Evolutionary conservation across 2,888 invertebrate species (phyloP).

Genomic region (Xestia ashworthii): DNA sequence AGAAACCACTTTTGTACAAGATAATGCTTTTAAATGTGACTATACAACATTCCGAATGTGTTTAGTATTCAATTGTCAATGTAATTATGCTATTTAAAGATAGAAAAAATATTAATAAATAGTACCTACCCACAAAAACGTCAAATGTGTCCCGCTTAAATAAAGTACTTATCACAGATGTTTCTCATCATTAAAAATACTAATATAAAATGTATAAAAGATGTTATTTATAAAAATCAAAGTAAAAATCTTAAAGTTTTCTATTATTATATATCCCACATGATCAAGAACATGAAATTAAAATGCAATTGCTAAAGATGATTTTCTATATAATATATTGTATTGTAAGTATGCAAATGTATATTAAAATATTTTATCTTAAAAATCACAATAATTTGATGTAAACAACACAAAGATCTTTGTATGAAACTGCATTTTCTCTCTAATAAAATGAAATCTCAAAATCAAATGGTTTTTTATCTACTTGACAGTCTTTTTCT

Average conservation of each 20-base stretch:
- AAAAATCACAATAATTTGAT: conserved; percentile 59
- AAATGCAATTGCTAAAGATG: conserved; percentile 39
- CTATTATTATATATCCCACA: conserved; percentile 40
- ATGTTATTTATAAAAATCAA: conserved; percentile 42
- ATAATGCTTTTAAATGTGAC: conserved; percentile 67
- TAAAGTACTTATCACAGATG: conserved; percentile 33
- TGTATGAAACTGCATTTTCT: conserved; percentile 65
- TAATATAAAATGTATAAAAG: conserved; percentile 43
- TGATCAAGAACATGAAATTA: conserved; percentile 25
- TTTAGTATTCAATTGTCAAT: conserved; percentile 62
- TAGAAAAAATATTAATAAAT: conserved; percentile 37
- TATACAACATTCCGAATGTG: conserved; percentile 69
- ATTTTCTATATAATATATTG: conserved; percentile 40
- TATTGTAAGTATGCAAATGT: conserved; percentile 46
- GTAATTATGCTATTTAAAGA: conserved; percentile 62
- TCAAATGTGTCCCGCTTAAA: conserved; percentile 36
- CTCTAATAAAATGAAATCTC: conserved; percentile 76
- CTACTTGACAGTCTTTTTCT: conserved; percentile 76
- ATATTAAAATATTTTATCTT: conserved; percentile 57
- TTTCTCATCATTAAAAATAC: conserved; percentile 38
- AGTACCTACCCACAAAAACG: conserved; percentile 40
- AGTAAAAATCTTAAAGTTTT: conserved; percentile 45
- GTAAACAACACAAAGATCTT: conserved; percentile 64
- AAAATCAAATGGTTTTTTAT: conserved; percentile 73
- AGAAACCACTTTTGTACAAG: conserved; percentile 59